Evolutionary conservation across 2,888 invertebrate genomes (phyloP), one percentile per base, ranked within the genome.

Genomic region (Congeria kusceri): DNA sequence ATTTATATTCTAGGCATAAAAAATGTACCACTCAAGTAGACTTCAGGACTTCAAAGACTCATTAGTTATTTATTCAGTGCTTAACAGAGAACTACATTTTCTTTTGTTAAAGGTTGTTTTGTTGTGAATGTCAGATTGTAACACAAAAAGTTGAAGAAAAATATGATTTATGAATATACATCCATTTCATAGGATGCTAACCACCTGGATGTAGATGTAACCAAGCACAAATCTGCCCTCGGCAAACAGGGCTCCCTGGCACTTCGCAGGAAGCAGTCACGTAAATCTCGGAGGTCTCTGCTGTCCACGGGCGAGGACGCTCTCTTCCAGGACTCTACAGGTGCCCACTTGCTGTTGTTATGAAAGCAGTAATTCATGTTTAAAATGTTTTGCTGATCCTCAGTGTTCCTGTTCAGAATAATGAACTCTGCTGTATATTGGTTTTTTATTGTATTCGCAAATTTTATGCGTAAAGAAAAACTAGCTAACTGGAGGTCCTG

Each of bases 221-320:
- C 70, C 25, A 89, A 87, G 73, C 89, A 89, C 63, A 86, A 86
- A 57, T 85, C 85, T 1, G 67, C 77, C 1, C 72, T 89, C 0
- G 77, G 88, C 5, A 88, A 89, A 81, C 82, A 83, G 63, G 89
- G 89, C 20, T 88, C 88, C 0, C 75, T 89, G 58, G 88, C 88
- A 0, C 72, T 82, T 15, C 76, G 89, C 13, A 72, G 88, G 27
- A 86, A 86, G 77, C 88, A 81, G 11, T 86, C 88, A 5, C 80
- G 89, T 23, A 81, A 73, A 23, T 82, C 80, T 67, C 76, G 88
- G 5, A 76, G 85, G n/a, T 86, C 82, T 39, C 82, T 86, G 15
- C 63, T 85, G 25, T 69, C 79, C 0, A 65, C 79, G 4, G 85
- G 70, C 13, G 83, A 80, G 18, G 84, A 84, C 69, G 79, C 76